Evolutionary conservation across 2,888 invertebrate genomes (phyloP).

Genomic region (Eristalinus aeneus): DNA sequence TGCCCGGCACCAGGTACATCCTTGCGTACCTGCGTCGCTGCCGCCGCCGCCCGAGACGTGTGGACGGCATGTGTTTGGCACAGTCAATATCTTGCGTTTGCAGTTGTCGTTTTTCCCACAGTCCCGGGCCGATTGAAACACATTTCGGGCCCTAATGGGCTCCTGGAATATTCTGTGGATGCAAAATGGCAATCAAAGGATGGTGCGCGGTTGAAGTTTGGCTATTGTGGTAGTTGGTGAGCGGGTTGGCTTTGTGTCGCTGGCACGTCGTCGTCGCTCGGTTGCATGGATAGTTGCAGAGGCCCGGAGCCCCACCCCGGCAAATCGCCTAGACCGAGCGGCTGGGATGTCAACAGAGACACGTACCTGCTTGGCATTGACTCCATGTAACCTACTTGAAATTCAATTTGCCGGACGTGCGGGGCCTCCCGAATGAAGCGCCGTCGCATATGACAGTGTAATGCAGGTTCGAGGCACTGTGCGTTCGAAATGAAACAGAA

Average conservation of each 20-base stretch:
- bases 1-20: not conserved
- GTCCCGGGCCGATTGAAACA: not conserved
- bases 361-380: not conserved
- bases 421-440: not conserved
- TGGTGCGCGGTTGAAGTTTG: not conserved
- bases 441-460: not conserved
- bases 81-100: constrained; percentile 48
- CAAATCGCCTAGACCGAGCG: not conserved
- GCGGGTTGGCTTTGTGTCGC: not conserved
- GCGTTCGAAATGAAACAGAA: not conserved
- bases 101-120: constrained; percentile 68
- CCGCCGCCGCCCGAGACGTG: constrained; percentile 37
- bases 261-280: not conserved
- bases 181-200: not conserved
- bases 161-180: not conserved
- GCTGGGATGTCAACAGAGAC: not conserved
- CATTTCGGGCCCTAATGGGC: not conserved
- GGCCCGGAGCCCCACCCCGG: not conserved
- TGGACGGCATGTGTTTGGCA: constrained; percentile 66
- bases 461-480: not conserved
- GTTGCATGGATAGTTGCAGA: not conserved
- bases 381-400: not conserved
- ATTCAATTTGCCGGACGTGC: not conserved
- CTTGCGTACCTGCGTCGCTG: not conserved
- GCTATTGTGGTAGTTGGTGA: not conserved